phyloP scores from a whole-genome alignment of 2,113 vertebrate genomes.

The Petromus typicus region DNA sequence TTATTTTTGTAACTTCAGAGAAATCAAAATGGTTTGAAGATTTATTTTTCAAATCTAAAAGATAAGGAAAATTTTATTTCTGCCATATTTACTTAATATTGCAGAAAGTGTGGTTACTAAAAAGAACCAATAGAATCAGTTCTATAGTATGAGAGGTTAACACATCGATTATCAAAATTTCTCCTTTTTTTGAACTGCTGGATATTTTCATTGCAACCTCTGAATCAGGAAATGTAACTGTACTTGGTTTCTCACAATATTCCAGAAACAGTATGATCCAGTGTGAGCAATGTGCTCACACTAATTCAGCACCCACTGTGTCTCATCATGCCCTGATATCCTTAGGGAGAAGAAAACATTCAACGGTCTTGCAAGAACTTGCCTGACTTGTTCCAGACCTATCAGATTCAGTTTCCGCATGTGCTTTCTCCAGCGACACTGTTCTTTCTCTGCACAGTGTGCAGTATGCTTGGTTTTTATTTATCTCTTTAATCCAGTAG shows the following conservation, averaged over 20 bases:
- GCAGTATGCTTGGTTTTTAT: background rate
- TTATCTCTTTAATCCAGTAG: background rate
- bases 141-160: background rate
- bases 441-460: background rate
- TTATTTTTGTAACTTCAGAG: background rate
- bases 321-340: background rate
- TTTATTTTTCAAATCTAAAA: background rate
- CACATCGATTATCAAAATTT: background rate
- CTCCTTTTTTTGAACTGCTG: background rate
- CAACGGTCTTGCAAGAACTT: background rate
- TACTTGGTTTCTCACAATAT: background rate
- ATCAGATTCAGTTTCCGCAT: background rate
- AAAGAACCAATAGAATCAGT: background rate
- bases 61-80: background rate
- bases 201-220: background rate
- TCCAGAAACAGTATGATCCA: background rate
- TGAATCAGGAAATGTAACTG: conserved; percentile 6
- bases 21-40: background rate
- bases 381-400: background rate
- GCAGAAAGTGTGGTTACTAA: background rate
- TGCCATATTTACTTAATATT: background rate
- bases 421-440: background rate
- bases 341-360: background rate
- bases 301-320: background rate
- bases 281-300: background rate